A percentile compares a stretch with the other conserved stretches of the same genome.
These are phyloP conservation scores for rat (Rattus norvegicus) DNA, from an alignment of 2,113 vertebrate genomes.

Conservation along the genomic window DNA sequence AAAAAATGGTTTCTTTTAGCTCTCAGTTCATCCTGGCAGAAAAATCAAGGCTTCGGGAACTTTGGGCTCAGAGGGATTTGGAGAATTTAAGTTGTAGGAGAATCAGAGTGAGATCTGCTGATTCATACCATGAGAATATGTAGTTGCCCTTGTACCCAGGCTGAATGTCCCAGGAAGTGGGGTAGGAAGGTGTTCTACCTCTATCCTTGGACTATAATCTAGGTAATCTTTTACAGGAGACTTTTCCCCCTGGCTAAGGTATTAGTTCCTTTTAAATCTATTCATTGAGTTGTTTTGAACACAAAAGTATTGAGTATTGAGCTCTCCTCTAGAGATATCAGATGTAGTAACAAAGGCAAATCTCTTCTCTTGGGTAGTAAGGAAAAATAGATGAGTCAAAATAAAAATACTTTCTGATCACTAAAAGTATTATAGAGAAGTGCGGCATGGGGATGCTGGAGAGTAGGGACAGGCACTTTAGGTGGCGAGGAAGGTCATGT, in stretches of 20 bases:
- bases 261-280: neutral
- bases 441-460: neutral
- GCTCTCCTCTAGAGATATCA: neutral
- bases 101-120: neutral
- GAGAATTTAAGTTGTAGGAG: neutral
- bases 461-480: neutral
- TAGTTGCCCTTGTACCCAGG: neutral
- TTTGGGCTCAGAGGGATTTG: neutral
- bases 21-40: neutral
- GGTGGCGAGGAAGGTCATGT: neutral
- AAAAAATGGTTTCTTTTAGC: neutral
- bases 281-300: neutral
- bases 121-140: neutral
- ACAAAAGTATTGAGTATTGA: neutral
- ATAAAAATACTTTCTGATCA: neutral
- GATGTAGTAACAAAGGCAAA: neutral
- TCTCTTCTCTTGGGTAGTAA: neutral
- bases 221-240: neutral
- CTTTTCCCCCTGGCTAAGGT: neutral
- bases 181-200: neutral
- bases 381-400: neutral
- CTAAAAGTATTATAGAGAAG: neutral
- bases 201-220: accelerated
- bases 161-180: neutral
- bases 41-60: neutral